Conservation (phyloP, 2,888 invertebrate species). For the Apodemia duryi region DNA sequence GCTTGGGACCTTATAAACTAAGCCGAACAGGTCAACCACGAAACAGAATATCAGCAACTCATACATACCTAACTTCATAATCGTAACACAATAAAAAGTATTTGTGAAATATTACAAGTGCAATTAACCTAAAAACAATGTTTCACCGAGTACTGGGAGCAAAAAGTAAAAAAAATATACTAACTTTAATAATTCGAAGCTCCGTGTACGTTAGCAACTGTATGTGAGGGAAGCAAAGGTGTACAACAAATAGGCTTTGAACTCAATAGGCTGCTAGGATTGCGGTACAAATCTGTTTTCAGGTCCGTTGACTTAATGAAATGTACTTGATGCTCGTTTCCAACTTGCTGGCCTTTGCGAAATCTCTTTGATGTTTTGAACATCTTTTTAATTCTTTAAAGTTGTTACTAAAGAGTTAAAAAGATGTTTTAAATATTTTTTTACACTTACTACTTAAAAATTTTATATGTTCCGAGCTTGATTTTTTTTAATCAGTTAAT, state of each 20-base stretch:
- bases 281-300: conserved; percentile 46
- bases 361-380: conserved; percentile 29
- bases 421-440: too few species aligned
- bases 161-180: not conserved
- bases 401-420: not conserved
- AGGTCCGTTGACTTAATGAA: conserved; percentile 51
- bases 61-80: too few species aligned
- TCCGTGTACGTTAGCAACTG: conserved; percentile 36
- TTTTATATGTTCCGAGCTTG: too few species aligned
- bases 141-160: too few species aligned
- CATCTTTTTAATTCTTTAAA: conserved; percentile 19
- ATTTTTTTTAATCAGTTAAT: too few species aligned
- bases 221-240: conserved; percentile 45
- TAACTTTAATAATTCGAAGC: conserved; percentile 23
- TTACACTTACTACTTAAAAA: too few species aligned
- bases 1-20: too few species aligned
- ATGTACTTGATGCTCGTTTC: conserved; percentile 34
- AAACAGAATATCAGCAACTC: too few species aligned
- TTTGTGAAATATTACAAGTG: too few species aligned
- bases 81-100: too few species aligned
- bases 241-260: conserved; percentile 49
- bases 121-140: too few species aligned
- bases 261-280: conserved; percentile 38
- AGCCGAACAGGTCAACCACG: too few species aligned
- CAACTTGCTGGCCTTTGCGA: conserved; percentile 21